phyloP scores from a whole-genome alignment of 2,888 invertebrate genomes.

The Morpho helenor region DNA sequence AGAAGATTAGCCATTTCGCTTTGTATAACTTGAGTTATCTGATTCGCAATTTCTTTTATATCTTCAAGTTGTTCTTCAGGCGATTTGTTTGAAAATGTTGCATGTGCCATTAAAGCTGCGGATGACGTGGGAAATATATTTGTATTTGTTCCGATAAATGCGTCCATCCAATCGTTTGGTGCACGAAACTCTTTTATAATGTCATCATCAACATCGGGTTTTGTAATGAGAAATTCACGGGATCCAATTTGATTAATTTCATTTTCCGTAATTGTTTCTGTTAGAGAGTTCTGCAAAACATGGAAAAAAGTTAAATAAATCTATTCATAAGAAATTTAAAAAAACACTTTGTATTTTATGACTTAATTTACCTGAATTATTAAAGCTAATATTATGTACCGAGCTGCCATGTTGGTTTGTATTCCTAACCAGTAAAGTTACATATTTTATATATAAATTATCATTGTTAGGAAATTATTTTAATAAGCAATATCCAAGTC shows the following conservation, averaged over 20 bases:
- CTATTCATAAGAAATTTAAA: not conserved
- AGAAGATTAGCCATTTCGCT: conserved; percentile 59
- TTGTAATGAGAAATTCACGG: conserved; percentile 20
- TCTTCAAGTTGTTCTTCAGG: conserved; percentile 61
- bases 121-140: conserved; percentile 48
- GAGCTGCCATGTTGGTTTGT: conserved; percentile 50
- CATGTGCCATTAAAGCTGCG: conserved; percentile 54
- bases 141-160: conserved; percentile 40
- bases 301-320: not conserved
- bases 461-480: conserved; percentile 31
- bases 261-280: conserved; percentile 36
- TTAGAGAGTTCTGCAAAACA: conserved; percentile 45
- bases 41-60: conserved; percentile 56
- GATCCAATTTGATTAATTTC: conserved; percentile 33
- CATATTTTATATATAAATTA: conserved; percentile 50
- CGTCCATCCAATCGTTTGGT: conserved; percentile 50
- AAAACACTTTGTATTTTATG: not conserved
- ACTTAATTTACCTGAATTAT: conserved; percentile 53
- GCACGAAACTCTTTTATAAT: conserved; percentile 36
- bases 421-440: conserved; percentile 19
- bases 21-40: conserved; percentile 52
- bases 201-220: conserved; percentile 34
- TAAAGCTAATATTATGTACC: conserved; percentile 53
- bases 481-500: conserved; percentile 13
- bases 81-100: conserved; percentile 48